These are phyloP conservation scores for Lacanobia wlatinum DNA, from an alignment of 2,888 invertebrate genomes.

Conservation along the genomic window DNA sequence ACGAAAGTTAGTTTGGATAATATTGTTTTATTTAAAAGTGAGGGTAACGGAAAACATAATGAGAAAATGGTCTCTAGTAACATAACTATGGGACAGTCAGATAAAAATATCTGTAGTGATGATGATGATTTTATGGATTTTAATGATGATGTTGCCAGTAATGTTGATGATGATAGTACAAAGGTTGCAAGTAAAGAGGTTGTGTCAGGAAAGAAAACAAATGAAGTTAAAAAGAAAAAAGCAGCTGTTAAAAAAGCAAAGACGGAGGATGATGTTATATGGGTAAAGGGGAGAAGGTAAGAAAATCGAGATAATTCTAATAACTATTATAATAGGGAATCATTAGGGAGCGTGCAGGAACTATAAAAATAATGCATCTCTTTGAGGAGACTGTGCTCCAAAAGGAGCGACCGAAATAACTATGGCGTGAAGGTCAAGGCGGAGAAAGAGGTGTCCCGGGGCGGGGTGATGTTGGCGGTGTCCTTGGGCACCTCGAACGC, in stretches of 20 bases:
- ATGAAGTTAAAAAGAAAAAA: neutral
- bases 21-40: slow-evolving; percentile 14
- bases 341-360: no score
- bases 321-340: neutral
- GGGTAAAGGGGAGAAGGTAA: slow-evolving; percentile 27
- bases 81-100: neutral
- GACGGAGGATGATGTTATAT: neutral
- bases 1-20: slow-evolving; percentile 1
- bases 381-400: slow-evolving; percentile 40
- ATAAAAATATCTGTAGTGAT: neutral
- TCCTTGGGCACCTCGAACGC: no score
- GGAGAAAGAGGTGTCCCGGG: no score
- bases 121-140: neutral
- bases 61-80: neutral
- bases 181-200: neutral
- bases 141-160: neutral
- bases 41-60: neutral
- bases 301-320: neutral
- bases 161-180: neutral
- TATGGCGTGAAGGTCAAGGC: neutral
- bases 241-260: neutral
- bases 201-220: neutral
- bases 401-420: slow-evolving; percentile 54
- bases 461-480: no score
- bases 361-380: slow-evolving; percentile 45